phyloP scores from a whole-genome alignment of 2,888 invertebrate genomes.

The Agrypnus murinus region DNA sequence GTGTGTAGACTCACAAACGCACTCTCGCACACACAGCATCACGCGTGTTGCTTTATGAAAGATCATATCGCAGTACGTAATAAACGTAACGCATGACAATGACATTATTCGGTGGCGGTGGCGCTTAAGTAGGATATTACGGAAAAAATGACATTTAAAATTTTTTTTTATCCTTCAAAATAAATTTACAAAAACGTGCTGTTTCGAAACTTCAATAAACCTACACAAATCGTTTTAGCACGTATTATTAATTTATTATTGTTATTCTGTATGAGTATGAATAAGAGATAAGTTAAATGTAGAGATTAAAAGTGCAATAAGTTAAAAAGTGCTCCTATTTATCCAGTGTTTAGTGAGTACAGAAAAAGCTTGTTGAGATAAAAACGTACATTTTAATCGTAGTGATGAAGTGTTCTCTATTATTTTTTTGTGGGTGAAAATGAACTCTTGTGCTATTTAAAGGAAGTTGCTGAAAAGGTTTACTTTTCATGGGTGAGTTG shows the following conservation, averaged over 20 bases:
- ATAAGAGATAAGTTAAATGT: too few species aligned
- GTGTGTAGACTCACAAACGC: conserved; percentile 26
- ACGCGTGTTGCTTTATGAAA: conserved; percentile 31
- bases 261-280: too few species aligned
- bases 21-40: conserved; percentile 36
- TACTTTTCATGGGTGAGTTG: conserved; percentile 9
- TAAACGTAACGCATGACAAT: neutral
- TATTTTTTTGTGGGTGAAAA: conserved; percentile 18
- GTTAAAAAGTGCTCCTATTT: too few species aligned
- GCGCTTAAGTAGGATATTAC: neutral
- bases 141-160: too few species aligned
- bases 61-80: neutral
- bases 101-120: too few species aligned
- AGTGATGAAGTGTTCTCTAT: conserved; percentile 21
- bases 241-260: too few species aligned
- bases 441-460: conserved; percentile 1
- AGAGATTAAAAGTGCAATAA: too few species aligned
- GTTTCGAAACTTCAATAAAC: too few species aligned
- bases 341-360: neutral
- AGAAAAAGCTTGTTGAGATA: conserved; percentile 13
- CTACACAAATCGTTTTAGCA: too few species aligned
- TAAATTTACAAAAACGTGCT: too few species aligned
- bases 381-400: conserved; percentile 4
- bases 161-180: too few species aligned
- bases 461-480: neutral